These are phyloP conservation scores for Chaetoderma sp. DNA, from an alignment of 2,888 invertebrate species.

Conservation along the genomic window DNA sequence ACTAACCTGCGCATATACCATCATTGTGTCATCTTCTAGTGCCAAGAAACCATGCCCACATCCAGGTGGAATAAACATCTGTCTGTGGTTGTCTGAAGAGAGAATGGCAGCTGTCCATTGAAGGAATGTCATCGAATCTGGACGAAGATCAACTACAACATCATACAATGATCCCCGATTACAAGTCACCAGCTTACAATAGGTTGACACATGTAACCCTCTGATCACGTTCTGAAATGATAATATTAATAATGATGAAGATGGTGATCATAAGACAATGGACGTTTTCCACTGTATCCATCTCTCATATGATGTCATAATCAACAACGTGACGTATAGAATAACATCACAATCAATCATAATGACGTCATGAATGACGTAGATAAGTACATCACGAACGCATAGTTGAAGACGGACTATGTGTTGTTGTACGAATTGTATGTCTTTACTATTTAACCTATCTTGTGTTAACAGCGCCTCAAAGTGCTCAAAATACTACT, in stretches of 20 bases:
- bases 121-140: constrained; percentile 29
- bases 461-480: too few species aligned
- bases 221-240: constrained; percentile 21
- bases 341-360: too few species aligned
- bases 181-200: constrained; percentile 28
- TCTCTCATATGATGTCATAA: too few species aligned
- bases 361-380: too few species aligned
- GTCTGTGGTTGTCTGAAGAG: constrained; percentile 14
- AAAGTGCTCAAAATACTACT: too few species aligned
- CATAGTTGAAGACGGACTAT: too few species aligned
- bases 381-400: too few species aligned
- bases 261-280: background rate
- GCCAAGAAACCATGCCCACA: constrained; percentile 24
- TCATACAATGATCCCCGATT: constrained; percentile 23
- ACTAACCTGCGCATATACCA: constrained; percentile 25
- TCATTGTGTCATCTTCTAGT: constrained; percentile 14
- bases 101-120: constrained; percentile 19
- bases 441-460: too few species aligned
- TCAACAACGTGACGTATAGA: too few species aligned
- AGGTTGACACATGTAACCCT: constrained; percentile 28
- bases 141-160: constrained; percentile 31
- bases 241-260: too few species aligned
- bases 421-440: too few species aligned
- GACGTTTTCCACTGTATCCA: too few species aligned
- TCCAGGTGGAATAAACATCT: constrained; percentile 22